Evolutionary conservation across 1,140 invertebrate species (phyloP).

Genomic region (Elymnias hypermnestra): DNA sequence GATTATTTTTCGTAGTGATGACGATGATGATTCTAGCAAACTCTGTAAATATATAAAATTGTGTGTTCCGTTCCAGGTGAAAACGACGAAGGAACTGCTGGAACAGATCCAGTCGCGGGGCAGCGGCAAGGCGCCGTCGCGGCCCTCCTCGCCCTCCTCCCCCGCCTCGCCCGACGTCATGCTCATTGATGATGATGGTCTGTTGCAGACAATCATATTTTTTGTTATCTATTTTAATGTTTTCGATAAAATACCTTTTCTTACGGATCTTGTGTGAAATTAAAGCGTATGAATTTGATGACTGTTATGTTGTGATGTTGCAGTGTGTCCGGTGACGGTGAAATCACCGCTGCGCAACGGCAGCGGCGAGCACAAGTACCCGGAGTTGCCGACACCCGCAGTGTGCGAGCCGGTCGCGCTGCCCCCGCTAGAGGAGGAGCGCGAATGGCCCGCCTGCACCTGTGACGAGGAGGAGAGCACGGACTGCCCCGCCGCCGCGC

Average conservation of each 20-base stretch:
- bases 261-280: too few relatives aligned
- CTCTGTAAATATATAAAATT: too few relatives aligned
- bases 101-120: conserved; percentile 68
- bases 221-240: too few relatives aligned
- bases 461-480: conserved; percentile 34
- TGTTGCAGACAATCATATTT: too few relatives aligned
- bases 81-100: conserved; percentile 66
- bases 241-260: too few relatives aligned
- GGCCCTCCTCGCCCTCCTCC: conserved; percentile 33
- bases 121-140: conserved; percentile 33
- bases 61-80: conserved; percentile 45
- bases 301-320: too few relatives aligned
- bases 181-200: conserved; percentile 70
- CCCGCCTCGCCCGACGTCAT: conserved; percentile 56
- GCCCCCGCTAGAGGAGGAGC: conserved; percentile 47
- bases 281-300: too few relatives aligned
- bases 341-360: conserved; percentile 60
- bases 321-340: conserved; percentile 37
- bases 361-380: conserved; percentile 24
- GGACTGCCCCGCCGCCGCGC: conserved; percentile 29
- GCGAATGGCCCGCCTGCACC: conserved; percentile 42
- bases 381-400: conserved; percentile 9
- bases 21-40: too few relatives aligned
- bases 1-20: too few relatives aligned
- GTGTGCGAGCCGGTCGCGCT: conserved; percentile 14